Conservation (phyloP, 2,888 invertebrate genomes). For the Ashinkailepas kermadecensis region DNA sequence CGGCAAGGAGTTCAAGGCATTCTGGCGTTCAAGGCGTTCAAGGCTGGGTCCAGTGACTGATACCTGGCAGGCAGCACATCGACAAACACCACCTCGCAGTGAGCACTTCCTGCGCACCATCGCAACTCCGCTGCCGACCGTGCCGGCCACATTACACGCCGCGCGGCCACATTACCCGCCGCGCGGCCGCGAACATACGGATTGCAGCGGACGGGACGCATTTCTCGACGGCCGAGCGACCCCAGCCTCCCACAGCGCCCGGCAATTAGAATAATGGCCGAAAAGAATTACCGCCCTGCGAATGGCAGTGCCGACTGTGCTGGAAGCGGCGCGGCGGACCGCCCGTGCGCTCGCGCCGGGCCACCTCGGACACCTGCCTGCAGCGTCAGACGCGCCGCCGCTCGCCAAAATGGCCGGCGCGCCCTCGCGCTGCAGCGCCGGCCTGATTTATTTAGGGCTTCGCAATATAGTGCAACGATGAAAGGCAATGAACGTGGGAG, state of each 20-base stretch:
- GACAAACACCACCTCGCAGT: no score
- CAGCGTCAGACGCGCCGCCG: no score
- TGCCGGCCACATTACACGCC: no score
- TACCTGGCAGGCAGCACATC: no score
- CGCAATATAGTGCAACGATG: constrained; percentile 9
- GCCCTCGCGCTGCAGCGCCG: background rate
- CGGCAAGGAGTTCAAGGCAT: no score
- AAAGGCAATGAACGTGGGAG: background rate
- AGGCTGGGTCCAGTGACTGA: no score
- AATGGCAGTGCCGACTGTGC: background rate
- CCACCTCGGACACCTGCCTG: background rate
- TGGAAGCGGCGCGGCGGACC: background rate
- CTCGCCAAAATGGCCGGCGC: background rate
- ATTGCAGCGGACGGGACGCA: background rate
- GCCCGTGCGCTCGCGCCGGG: background rate
- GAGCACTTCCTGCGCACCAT: no score
- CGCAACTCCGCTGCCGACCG: no score
- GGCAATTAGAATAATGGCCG: constrained; percentile 13
- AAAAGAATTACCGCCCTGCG: constrained; percentile 6
- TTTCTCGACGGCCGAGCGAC: background rate
- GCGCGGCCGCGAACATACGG: background rate
- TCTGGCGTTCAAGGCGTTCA: no score
- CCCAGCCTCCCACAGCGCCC: background rate
- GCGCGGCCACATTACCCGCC: no score
- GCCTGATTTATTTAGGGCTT: constrained; percentile 4